Conservation (phyloP, 92 coral and sea anemone species). For the Phymanthus crucifer region DNA sequence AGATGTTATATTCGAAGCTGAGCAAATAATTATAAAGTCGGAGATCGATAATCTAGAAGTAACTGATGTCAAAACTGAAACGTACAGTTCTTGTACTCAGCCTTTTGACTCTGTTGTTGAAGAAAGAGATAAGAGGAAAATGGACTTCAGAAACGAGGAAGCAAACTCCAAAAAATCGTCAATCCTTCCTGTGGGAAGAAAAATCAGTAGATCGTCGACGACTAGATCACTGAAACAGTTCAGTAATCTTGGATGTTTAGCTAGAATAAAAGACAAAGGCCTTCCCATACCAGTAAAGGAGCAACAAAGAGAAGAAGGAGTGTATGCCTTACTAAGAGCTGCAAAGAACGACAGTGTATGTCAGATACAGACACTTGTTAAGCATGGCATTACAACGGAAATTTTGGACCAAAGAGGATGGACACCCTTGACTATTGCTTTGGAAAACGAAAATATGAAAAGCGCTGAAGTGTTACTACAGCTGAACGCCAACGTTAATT, state of each 20-base stretch:
- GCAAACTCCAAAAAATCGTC: slow-evolving; percentile 10
- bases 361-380: slow-evolving; percentile 44
- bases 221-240: slow-evolving; percentile 7
- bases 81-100: background rate
- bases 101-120: background rate
- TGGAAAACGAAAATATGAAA: slow-evolving; percentile 59
- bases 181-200: slow-evolving; percentile 26
- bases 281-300: background rate
- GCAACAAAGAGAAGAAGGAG: slow-evolving; percentile 37
- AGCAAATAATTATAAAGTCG: slow-evolving; percentile 14
- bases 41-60: slow-evolving; percentile 11
- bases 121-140: background rate
- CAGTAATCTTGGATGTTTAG: background rate
- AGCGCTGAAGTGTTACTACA: slow-evolving; percentile 64
- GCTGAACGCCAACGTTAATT: slow-evolving; percentile 63
- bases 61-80: background rate
- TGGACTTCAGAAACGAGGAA: background rate
- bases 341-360: slow-evolving; percentile 58
- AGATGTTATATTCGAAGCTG: slow-evolving; percentile 33
- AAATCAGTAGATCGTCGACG: slow-evolving; percentile 37
- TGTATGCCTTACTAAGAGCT: slow-evolving; percentile 65
- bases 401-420: slow-evolving; percentile 60
- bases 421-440: slow-evolving; percentile 65
- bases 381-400: slow-evolving; percentile 63
- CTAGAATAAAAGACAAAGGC: background rate